Evolutionary conservation across 2,797 vertebrate genomes (phyloP), one percentile per base, ranked within the genome.

Genomic region (Sebastes itinus): DNA sequence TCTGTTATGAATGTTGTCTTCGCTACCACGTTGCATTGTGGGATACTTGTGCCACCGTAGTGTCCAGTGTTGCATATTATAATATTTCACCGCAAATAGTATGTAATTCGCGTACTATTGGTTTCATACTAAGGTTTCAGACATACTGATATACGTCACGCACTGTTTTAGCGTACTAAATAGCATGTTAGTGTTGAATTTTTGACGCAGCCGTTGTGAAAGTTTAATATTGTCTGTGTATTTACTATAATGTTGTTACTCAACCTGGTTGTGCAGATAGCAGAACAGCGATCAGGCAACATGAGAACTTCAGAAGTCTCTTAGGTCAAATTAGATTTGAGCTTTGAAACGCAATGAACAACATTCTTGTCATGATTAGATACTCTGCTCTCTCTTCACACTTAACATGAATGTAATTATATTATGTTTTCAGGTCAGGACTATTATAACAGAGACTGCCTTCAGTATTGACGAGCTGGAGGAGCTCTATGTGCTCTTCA

Each of bases 401-500:
- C 27, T 49, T 13, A 10, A 54, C 14, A 18, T 55, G 16, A 18
- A 49, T 61, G 18, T 69, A 4, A 59, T 86, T 22, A 46, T 46
- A 3, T 70, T 23, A 3, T 71, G 28, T 84, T 78, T 74, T 74
- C 91, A 99, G 99, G 98, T 99, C 2, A 96, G 99, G 70, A 98
- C 97, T 35, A 98, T 99, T 78, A 96, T 99, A 73, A 98, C 98
- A 0, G 99, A 99, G 93, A 99, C 98, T 0, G 96, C 97, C 74
- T 99, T 99, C 86, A 97, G 94, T 77, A 96, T 98, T 0, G 97
- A 98, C 54, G 98, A 99, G 67, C 84, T 99, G 82, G 99, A 99
- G 87, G 99, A 99, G 83, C 96, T 99, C 0, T 99, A 97, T 42
- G 95, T 97, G 3, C 97, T 99, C 82, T 99, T 99, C 90, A 99